Base-by-base conservation (phyloP, 2,888 invertebrate species). In the Drosophila engyochracea region DNA sequence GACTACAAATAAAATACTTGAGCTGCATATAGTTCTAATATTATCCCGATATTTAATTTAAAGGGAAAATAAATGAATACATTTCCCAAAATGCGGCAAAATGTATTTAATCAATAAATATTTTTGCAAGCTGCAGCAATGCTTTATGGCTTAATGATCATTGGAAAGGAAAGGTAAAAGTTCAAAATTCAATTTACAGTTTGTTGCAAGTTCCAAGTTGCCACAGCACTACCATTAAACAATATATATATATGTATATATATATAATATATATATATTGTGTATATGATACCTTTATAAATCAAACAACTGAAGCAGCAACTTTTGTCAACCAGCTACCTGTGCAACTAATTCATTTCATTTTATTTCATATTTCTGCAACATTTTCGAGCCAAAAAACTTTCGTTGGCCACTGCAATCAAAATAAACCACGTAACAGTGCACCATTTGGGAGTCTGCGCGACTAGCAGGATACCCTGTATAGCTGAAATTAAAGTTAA, bases 341-440 rank as follows among this genome's bases (percentile, higher is more conserved):
- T 82, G 68, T 55, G 76, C 81, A 63, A 89, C 58, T 44, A 44
- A 58, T 89, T 89, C 82, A 84, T 86, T 89, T 85, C 80, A 81
- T 86, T 86, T 85, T 74, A 87, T 85, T 89, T 86, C 85, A 89
- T 89, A 90, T 90, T 87, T 86, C 62, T 82, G 85, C 83, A 83
- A 88, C 88, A 82, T 79, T 85, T 85, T 81, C 30, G 41, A 53
- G 58, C 51, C 69, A 69, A 58, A 58, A 77, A 83, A 78, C 41
- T 25, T 73, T 71, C 69, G 69, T 79, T 74, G 39, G 44, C 30
- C 49, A 47, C 47, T 25, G 47, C 47, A 58, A 71, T 65, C 52
- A 62, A 60, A 62, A 59, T 52, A 54, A 65, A 51, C 37, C 41
- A 41, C 14, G 10, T 22, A n/a, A 22, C 1, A 30, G 9, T 39